Base-by-base conservation (phyloP, 2,113 vertebrate genomes). In the Apaloderma vittatum region DNA sequence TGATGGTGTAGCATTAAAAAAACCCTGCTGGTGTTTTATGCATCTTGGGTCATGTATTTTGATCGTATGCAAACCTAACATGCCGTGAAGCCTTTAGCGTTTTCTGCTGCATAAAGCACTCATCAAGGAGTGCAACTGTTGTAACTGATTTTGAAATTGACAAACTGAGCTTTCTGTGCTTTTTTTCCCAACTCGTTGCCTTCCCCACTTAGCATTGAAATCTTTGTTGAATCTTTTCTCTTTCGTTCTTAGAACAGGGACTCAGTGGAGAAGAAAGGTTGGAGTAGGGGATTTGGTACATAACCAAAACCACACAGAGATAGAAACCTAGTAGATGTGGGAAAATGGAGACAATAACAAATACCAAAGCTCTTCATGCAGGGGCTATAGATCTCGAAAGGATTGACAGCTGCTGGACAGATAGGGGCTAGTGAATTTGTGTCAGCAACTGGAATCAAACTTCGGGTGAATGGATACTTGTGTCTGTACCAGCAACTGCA, bases 1-100 rank as follows among this genome's bases (percentile, higher is more conserved):
- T 61, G 32, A 30, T 62, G 22, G 13, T 32, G 15, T n/a, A 32
- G 15, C 45, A 45, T 55, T 51, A 67, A 68, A 78, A 74, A 75
- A 13, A n/a, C n/a, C n/a, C 0, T 4, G 8, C 36, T 7, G 36
- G 6, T 26, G 4, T 51, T 61, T 21, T 71, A 6, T 36, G 12
- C 5, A 23, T 49, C 26, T 68, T 58, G 36, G 34, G 21, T 45
- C 20, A 46, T 26, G 9, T n/a, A n/a, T 80, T 63, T 63, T 46
- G 45, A 36, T 45, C 30, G 29, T 22, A 29, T 17, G 29, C 23
- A 55, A 62, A 15, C 9, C 24, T 40, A 40, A 15, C 3, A 30
- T 13, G 5, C 22, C 52, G 32, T 62, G 49, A 52, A 71, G 23
- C 7, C 19, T 46, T 32, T 55, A 62, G 16, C 17, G 61, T 85